phyloP scores from a whole-genome alignment of 2,797 vertebrate species.

The Triplophysa yarkandensis region DNA sequence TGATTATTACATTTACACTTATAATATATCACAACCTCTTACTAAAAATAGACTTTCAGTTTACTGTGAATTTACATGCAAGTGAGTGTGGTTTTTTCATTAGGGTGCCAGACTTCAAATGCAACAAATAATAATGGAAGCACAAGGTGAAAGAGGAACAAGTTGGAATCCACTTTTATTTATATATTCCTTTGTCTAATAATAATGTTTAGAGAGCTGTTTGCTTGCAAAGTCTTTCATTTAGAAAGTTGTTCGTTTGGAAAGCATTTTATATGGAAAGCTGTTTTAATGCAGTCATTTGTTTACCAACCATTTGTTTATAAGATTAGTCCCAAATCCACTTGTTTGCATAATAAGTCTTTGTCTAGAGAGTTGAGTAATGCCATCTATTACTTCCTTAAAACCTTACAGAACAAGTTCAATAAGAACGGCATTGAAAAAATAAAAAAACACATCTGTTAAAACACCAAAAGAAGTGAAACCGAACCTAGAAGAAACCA shows the following conservation, averaged over 20 bases:
- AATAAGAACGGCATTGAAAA: conserved; percentile 14
- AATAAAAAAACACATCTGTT: conserved; percentile 27
- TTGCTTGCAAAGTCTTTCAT: conserved; percentile 7
- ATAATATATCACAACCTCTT: conserved; percentile 24
- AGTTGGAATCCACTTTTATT: neutral
- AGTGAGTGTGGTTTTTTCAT: no score
- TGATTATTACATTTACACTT: conserved; percentile 21
- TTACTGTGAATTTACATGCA: conserved; percentile 4
- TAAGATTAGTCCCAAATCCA: neutral
- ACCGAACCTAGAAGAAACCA: neutral
- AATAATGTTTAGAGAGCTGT: neutral
- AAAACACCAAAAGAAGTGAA: neutral
- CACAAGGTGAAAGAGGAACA: conserved; percentile 8
- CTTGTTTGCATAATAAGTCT: conserved; percentile 20
- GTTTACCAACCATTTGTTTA: conserved; percentile 23
- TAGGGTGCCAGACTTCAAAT: no score
- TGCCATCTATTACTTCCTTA: neutral
- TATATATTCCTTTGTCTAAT: conserved; percentile 13
- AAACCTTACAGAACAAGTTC: neutral
- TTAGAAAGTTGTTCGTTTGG: conserved; percentile 1
- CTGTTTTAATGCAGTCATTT: neutral
- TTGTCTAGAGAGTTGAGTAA: neutral
- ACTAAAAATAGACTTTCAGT: conserved; percentile 13
- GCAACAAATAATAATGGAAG: conserved; percentile 10
- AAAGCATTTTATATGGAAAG: neutral